Base-by-base conservation (phyloP, 2,113 vertebrate genomes). In the Clarias magur region DNA sequence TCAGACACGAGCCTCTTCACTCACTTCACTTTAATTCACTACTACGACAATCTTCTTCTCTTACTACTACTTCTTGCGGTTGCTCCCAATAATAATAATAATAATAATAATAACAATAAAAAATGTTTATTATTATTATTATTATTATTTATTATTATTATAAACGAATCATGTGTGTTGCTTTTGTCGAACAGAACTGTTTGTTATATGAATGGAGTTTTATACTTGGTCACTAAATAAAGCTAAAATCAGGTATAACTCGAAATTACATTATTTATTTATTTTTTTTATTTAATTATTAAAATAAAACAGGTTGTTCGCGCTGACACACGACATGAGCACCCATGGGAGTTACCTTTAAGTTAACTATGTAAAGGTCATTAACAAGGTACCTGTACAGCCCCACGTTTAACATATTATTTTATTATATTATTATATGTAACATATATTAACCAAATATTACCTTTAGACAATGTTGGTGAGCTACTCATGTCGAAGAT, bases 391-490 rank as follows among this genome's bases (percentile, higher is more conserved):
- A 57, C 48, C 42, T 27, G 38, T 54, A n/a, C 34, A 16, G 17
- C 34, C 9, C 9, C 27, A 75, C 1, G 60, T 23, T 11, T 62
- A 42, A 48, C 34, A 60, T 38, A 84, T n/a, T n/a, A n/a, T n/a
- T n/a, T n/a, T n/a, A n/a, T n/a, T n/a, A n/a, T n/a, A n/a, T n/a
- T n/a, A n/a, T n/a, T n/a, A n/a, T n/a, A n/a, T n/a, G n/a, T n/a
- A n/a, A n/a, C n/a, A n/a, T n/a, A n/a, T n/a, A n/a, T n/a, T n/a
- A n/a, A n/a, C n/a, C 5, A 25, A 54, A 42, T 6, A 21, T 76
- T 83, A 87, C 86, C 86, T 83, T 83, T 87, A 78, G 80, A 83
- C 21, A 87, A 3, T 57, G 59, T 38, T 23, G 34, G 27, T 78
- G 81, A 78, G 21, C 27, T 63, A 65, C 60, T 78, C 86, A 87